Conservation (phyloP, 2,888 invertebrate species). For the Macaria liturata region DNA sequence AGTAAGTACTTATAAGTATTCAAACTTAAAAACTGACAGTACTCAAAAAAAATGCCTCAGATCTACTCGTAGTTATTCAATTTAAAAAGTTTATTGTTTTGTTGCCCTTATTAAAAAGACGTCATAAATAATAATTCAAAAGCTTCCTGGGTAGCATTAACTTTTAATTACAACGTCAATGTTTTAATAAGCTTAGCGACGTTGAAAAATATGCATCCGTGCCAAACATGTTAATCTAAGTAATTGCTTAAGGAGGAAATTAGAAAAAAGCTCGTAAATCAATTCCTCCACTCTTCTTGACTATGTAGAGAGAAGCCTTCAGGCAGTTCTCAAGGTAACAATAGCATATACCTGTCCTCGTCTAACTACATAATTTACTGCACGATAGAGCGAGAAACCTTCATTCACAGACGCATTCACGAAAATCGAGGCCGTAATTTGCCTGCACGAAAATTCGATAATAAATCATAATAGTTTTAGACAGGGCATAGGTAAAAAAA, state of each 20-base stretch:
- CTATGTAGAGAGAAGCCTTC: conserved; percentile 49
- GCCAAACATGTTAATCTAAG: conserved; percentile 73
- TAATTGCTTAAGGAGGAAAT: conserved; percentile 75
- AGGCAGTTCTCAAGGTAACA: conserved; percentile 64
- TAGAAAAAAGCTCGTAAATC: conserved; percentile 75
- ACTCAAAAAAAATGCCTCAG: too few relatives aligned
- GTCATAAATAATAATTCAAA: conserved; percentile 21
- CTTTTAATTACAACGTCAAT: conserved; percentile 55
- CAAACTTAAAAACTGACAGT: too few relatives aligned
- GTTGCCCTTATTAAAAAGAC: conserved; percentile 3
- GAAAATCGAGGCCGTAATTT: conserved; percentile 76
- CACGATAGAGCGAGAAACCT: conserved; percentile 61
- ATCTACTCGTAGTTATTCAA: too few relatives aligned
- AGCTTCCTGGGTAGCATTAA: conserved; percentile 50
- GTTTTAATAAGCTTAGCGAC: conserved; percentile 57
- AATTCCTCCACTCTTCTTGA: conserved; percentile 62
- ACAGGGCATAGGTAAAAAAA: conserved; percentile 77
- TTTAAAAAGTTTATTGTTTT: too few relatives aligned
- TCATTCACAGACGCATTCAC: conserved; percentile 45
- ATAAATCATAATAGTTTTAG: conserved; percentile 83
- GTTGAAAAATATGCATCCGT: conserved; percentile 63
- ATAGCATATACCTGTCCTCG: conserved; percentile 59
- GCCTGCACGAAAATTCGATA: conserved; percentile 82
- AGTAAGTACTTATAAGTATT: too few relatives aligned
- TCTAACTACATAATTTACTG: conserved; percentile 45